Conservation (phyloP, 2,888 invertebrate species). For the Anodontia alba region DNA sequence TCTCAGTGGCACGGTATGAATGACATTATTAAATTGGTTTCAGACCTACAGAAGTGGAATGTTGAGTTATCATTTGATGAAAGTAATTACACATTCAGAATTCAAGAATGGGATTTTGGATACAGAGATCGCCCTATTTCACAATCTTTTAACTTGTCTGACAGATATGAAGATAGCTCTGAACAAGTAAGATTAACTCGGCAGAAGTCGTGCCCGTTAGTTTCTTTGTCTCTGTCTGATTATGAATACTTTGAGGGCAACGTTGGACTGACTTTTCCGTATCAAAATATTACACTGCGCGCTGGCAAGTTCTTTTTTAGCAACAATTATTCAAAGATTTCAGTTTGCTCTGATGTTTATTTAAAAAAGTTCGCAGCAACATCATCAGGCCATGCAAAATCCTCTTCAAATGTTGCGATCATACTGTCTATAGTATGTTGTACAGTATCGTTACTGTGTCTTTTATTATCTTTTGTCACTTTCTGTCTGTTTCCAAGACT, state of each 20-base stretch:
- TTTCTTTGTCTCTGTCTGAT: neutral
- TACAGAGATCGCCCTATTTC: too few relatives aligned
- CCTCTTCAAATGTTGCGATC: neutral
- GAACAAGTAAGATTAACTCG: neutral
- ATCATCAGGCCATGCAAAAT: neutral
- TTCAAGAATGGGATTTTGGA: too few relatives aligned
- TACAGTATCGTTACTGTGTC: constrained; percentile 32
- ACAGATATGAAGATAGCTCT: neutral
- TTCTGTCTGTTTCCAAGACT: constrained; percentile 38
- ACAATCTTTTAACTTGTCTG: too few relatives aligned
- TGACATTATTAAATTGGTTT: neutral
- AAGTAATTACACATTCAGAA: too few relatives aligned
- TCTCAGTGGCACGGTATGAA: neutral
- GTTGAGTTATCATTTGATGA: neutral
- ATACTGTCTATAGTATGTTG: neutral
- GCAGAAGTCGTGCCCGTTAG: neutral
- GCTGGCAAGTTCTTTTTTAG: neutral
- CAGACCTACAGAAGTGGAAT: neutral
- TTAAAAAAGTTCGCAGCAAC: neutral
- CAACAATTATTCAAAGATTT: neutral
- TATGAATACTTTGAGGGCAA: neutral
- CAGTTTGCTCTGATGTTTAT: neutral
- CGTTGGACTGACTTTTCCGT: neutral
- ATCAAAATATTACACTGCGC: neutral
- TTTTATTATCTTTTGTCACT: constrained; percentile 30